A percentile compares a stretch with the other conserved stretches of the same genome.
Evolutionary conservation across 2,888 invertebrate genomes (phyloP).

Genomic region (Drosophila borborema): DNA sequence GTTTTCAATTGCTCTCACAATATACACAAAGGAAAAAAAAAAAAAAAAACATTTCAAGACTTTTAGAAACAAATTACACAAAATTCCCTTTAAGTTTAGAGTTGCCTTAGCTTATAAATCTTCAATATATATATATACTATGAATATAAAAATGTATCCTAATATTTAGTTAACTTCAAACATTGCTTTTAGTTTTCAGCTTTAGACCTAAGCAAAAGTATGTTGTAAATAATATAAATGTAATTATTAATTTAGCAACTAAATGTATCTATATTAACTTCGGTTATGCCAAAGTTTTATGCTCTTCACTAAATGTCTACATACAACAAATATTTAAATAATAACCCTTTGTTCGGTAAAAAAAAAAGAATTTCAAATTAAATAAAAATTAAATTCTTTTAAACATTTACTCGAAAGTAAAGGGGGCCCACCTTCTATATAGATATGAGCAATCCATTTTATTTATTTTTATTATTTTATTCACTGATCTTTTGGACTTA

Average conservation of each 20-base stretch:
- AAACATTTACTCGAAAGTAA: slow-evolving; percentile 33
- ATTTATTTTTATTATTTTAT: not conserved
- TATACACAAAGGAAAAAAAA: slow-evolving; percentile 1
- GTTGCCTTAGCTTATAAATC: slow-evolving; percentile 51
- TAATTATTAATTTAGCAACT: slow-evolving; percentile 37
- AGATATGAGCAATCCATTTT: slow-evolving; percentile 8
- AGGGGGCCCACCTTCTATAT: slow-evolving; percentile 15
- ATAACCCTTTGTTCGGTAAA: slow-evolving; percentile 44
- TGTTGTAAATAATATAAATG: slow-evolving; percentile 55
- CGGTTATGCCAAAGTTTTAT: slow-evolving; percentile 53
- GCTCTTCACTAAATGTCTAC: slow-evolving; percentile 64
- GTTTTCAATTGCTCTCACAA: slow-evolving; percentile 10
- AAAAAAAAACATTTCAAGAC: slow-evolving; percentile 39
- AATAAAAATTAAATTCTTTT: slow-evolving; percentile 63
- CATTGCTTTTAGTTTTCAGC: slow-evolving; percentile 45
- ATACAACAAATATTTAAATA: slow-evolving; percentile 35
- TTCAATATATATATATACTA: slow-evolving; percentile 11
- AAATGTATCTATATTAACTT: slow-evolving; percentile 37
- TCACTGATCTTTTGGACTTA: slow-evolving; percentile 1
- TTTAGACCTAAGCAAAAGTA: slow-evolving; percentile 29
- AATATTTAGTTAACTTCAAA: slow-evolving; percentile 26
- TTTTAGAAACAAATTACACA: slow-evolving; percentile 28
- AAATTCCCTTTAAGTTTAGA: slow-evolving; percentile 35
- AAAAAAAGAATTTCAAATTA: slow-evolving; percentile 46
- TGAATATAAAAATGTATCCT: slow-evolving; percentile 14